Percentiles rank a stretch among this genome's conserved stretches.
Evolutionary conservation across 2,797 vertebrate species (phyloP).

Genomic region (Takifugu ocellatus): DNA sequence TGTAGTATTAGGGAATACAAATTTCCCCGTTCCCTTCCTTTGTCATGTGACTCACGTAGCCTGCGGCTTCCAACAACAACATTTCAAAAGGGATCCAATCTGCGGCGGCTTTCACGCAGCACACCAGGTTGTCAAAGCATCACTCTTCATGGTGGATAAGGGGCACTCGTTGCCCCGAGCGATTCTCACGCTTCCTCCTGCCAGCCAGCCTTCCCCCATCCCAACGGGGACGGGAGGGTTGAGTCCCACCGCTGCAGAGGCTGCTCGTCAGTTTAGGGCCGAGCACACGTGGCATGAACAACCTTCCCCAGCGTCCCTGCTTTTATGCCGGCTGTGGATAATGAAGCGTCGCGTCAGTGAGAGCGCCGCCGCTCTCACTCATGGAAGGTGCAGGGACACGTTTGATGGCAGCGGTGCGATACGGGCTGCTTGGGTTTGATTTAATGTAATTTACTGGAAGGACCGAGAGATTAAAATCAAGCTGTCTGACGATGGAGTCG

Average conservation of each 20-base stretch:
- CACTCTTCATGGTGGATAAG: conserved; percentile 43
- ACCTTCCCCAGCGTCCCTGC: conserved; percentile 23
- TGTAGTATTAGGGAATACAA: conserved; percentile 48
- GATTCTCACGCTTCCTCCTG: conserved; percentile 42
- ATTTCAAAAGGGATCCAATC: conserved; percentile 52
- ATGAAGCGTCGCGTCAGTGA: conserved; percentile 34
- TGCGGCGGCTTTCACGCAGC: conserved; percentile 31
- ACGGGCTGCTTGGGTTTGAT: conserved; percentile 19
- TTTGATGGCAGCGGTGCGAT: conserved; percentile 40
- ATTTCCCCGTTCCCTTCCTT: conserved; percentile 25
- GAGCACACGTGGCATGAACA: conserved; percentile 51
- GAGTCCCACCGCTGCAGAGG: conserved; percentile 53
- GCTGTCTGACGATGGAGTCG: conserved; percentile 10
- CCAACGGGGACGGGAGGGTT: conserved; percentile 32
- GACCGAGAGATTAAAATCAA: conserved; percentile 32
- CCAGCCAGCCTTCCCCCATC: conserved; percentile 24
- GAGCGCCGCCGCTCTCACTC: conserved; percentile 49
- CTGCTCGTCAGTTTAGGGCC: conserved; percentile 60
- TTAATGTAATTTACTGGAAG: conserved; percentile 38
- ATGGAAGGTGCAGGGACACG: conserved; percentile 57
- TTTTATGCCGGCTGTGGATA: conserved; percentile 36
- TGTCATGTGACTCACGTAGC: conserved; percentile 33
- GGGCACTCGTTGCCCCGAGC: conserved; percentile 41
- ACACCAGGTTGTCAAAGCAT: conserved; percentile 46
- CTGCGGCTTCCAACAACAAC: conserved; percentile 51